Evolutionary conservation across 1,140 invertebrate genomes (phyloP).

Genomic region (Sitobion miscanthi): DNA sequence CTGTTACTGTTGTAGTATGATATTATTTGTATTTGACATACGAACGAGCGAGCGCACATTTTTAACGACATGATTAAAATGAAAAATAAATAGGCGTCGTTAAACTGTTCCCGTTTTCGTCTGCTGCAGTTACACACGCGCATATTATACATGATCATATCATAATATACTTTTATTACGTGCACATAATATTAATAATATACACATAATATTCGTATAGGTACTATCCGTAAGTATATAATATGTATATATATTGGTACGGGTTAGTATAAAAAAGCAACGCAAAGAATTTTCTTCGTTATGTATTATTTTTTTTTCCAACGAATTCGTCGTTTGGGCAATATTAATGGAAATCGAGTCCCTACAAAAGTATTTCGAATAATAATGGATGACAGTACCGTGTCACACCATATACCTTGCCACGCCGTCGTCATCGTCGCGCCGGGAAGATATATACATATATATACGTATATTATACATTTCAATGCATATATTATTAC

Average conservation of each 20-base stretch:
- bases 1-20: background rate
- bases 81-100: slow-evolving; percentile 5
- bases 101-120: background rate
- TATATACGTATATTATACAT: background rate
- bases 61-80: slow-evolving; percentile 17
- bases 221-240: background rate
- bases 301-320: background rate
- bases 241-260: too few species aligned
- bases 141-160: background rate
- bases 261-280: background rate
- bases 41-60: background rate
- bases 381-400: slow-evolving; percentile 3
- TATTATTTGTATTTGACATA: background rate
- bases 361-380: slow-evolving; percentile 14
- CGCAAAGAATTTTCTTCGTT: background rate
- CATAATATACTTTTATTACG: background rate
- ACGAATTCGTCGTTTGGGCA: background rate
- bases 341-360: slow-evolving; percentile 29
- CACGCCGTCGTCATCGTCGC: background rate
- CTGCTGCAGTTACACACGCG: background rate
- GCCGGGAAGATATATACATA: background rate
- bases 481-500: slow-evolving; percentile 21
- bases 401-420: background rate
- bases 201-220: background rate
- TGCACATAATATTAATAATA: background rate